Evolutionary conservation across 2,888 invertebrate genomes (phyloP).

Genomic region (Nomada ruficornis): DNA sequence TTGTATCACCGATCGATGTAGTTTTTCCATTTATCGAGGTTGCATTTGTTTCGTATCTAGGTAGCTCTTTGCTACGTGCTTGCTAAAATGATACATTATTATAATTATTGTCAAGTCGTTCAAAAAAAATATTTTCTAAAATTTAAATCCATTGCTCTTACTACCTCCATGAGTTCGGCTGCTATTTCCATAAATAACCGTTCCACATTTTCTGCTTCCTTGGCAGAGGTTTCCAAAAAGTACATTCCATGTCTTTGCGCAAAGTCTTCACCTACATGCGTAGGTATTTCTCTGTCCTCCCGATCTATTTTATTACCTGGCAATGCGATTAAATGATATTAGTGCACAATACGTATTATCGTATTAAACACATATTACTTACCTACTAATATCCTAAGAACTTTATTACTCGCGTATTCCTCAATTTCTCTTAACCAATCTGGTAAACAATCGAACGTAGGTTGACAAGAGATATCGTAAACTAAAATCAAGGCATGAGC

Average conservation of each 20-base stretch:
- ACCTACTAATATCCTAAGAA: constrained; percentile 97
- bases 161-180: constrained; percentile 93
- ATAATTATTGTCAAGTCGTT: constrained; percentile 11
- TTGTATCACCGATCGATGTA: constrained; percentile 88
- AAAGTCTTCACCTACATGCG: constrained; percentile 97
- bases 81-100: constrained; percentile 85
- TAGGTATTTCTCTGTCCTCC: constrained; percentile 97
- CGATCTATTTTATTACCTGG: constrained; percentile 98
- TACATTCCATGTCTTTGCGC: constrained; percentile 98
- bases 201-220: constrained; percentile 99
- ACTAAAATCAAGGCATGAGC: constrained; percentile 98
- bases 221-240: constrained; percentile 98
- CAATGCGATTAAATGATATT: background rate
- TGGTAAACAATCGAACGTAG: constrained; percentile 98
- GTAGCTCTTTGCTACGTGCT: constrained; percentile 93
- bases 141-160: constrained; percentile 22
- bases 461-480: constrained; percentile 98
- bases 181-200: constrained; percentile 98
- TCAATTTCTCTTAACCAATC: constrained; percentile 99
- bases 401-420: constrained; percentile 98
- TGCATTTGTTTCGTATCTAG: constrained; percentile 90
- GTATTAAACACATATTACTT: constrained; percentile 79
- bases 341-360: background rate
- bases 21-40: constrained; percentile 90
- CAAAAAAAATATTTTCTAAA: background rate